Base-by-base conservation (phyloP, 1,140 invertebrate species). In the Drosophila sturtevanti region DNA sequence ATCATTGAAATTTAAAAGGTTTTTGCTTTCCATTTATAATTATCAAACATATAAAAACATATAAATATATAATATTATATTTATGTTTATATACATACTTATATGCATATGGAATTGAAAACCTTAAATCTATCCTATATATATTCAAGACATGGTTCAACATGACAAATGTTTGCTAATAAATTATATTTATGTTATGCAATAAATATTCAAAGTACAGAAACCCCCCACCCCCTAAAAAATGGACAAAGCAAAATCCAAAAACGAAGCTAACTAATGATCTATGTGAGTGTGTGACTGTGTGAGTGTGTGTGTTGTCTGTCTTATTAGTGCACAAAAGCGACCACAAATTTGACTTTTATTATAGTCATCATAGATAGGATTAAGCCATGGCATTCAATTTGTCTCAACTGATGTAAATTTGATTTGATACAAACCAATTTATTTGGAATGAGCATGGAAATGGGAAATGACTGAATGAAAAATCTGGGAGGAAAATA, bases 131-230 rank as follows among this genome's bases (percentile, higher is more conserved):
- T 10, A 48, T 16, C 41, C 41, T 48, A 48, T 48, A 48, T 48
- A 10, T 48, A 48, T 48, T 48, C 41, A 48, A 48, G 41, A 48
- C 16, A 31, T 6, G 9, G 9, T 48, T 48, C 10, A 48, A 18
- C 41, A 68, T 81, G 85, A 89, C 66, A 89, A 89, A 89, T 89
- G 80, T 72, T 60, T 60, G 55, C 60, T 75, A 67, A 89, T 89
- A 89, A 89, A 85, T 89, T 75, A 89, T 54, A 72, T 77, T 78
- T 89, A 84, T 89, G 80, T 81, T 73, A 85, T 48, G 85, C 81
- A 72, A 89, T 89, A 89, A 89, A 89, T 89, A 89, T 89, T 85
- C 80, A 87, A 89, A 79, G 72, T 75, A 75, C 38, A 54, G 67
- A 24, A 71, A 61, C 35, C 60, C 18, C 21, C 11, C n/a, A n/a